These are phyloP conservation scores for Contarinia nasturtii DNA, from an alignment of 1,140 invertebrate species.

Conservation along the genomic window DNA sequence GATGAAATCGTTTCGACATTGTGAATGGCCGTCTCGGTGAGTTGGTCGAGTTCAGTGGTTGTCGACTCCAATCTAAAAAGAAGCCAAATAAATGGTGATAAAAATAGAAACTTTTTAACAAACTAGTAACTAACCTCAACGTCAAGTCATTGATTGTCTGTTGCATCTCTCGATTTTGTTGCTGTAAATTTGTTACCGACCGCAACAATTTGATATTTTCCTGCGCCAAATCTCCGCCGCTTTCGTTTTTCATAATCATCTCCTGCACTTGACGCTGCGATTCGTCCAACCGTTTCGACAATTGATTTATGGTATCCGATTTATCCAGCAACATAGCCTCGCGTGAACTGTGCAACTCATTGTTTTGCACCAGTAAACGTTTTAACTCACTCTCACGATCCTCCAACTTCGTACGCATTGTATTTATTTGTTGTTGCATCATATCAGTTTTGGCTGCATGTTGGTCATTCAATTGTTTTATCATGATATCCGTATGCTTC, in stretches of 20 bases:
- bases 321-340: constrained; percentile 32
- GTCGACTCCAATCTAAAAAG: constrained; percentile 9
- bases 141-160: constrained; percentile 13
- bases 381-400: constrained; percentile 30
- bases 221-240: constrained; percentile 9
- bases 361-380: constrained; percentile 26
- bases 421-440: constrained; percentile 14
- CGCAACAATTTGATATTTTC: constrained; percentile 11
- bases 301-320: constrained; percentile 28
- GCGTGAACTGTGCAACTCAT: constrained; percentile 28
- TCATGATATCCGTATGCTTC: constrained; percentile 10
- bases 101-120: not conserved
- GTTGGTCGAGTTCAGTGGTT: constrained; percentile 15
- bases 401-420: constrained; percentile 13
- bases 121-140: constrained; percentile 1
- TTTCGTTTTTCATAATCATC: not conserved
- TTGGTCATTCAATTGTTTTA: constrained; percentile 15
- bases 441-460: constrained; percentile 16
- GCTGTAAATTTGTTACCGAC: constrained; percentile 11
- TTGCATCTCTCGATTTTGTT: constrained; percentile 14
- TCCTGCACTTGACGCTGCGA: constrained; percentile 22
- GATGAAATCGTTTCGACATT: not conserved
- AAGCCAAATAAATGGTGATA: not conserved
- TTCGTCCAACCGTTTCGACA: constrained; percentile 27
- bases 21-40: constrained; percentile 9